A percentile compares a stretch with the other conserved stretches of the same genome.
These are phyloP conservation scores for Drosophila nigricruria DNA, from an alignment of 2,888 invertebrate species.

Conservation along the genomic window DNA sequence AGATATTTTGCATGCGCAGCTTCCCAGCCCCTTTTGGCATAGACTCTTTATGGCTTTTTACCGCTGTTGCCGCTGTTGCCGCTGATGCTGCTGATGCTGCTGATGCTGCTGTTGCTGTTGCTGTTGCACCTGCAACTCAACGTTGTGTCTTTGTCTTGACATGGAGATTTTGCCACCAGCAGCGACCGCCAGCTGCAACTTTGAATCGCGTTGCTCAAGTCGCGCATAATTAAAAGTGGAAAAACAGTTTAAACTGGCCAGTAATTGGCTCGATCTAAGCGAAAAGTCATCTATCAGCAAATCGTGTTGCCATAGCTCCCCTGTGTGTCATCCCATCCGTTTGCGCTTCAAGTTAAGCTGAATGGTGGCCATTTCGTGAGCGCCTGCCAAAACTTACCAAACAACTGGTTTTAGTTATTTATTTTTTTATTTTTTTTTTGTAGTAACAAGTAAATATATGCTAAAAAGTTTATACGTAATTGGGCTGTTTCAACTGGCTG, in stretches of 20 bases:
- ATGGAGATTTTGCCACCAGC: slow-evolving; percentile 64
- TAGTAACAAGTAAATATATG: slow-evolving; percentile 7
- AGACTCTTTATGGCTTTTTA: slow-evolving; percentile 71
- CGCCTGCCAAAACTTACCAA: slow-evolving; percentile 7
- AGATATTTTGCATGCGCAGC: slow-evolving; percentile 57
- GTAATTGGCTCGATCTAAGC: slow-evolving; percentile 51
- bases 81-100: slow-evolving; percentile 24
- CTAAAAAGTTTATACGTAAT: slow-evolving; percentile 5
- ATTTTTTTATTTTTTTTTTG: not conserved
- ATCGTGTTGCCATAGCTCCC: slow-evolving; percentile 12
- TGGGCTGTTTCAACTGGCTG: slow-evolving; percentile 4
- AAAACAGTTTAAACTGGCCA: slow-evolving; percentile 44
- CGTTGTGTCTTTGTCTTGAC: slow-evolving; percentile 57
- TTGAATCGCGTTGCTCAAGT: slow-evolving; percentile 40
- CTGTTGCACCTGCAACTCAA: slow-evolving; percentile 68
- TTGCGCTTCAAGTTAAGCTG: not conserved
- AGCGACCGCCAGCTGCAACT: slow-evolving; percentile 45
- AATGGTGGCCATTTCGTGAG: slow-evolving; percentile 13
- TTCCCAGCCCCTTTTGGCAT: slow-evolving; percentile 21
- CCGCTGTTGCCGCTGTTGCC: slow-evolving; percentile 54
- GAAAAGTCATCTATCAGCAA: slow-evolving; percentile 31
- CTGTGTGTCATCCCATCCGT: slow-evolving; percentile 33
- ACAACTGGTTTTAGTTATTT: slow-evolving; percentile 8
- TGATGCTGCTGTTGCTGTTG: slow-evolving; percentile 1
- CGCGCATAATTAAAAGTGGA: slow-evolving; percentile 71